phyloP scores from a whole-genome alignment of 2,113 vertebrate genomes.

The Tyrannus savana region DNA sequence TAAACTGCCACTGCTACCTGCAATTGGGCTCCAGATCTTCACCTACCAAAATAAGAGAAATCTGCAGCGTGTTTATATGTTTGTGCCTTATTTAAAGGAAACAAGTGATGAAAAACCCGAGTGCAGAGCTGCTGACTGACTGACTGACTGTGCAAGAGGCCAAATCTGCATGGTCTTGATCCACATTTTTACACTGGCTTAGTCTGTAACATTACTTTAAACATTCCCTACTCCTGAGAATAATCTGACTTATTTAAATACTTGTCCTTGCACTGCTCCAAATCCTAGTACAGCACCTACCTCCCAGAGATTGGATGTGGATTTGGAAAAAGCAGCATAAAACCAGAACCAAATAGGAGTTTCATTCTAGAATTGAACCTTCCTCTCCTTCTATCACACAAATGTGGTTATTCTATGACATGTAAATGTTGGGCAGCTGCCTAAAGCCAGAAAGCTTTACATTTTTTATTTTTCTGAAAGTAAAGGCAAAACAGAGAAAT shows the following conservation, averaged over 20 bases:
- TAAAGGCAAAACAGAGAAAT: not conserved
- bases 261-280: not conserved
- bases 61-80: not conserved
- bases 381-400: not conserved
- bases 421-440: not conserved
- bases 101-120: not conserved
- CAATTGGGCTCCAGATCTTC: not conserved
- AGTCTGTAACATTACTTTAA: not conserved
- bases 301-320: not conserved
- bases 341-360: not conserved
- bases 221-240: not conserved
- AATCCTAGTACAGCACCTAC: not conserved
- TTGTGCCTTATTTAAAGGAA: not conserved
- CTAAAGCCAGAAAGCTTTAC: not conserved
- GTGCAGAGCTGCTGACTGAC: not conserved
- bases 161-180: not conserved
- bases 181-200: not conserved
- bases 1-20: not conserved
- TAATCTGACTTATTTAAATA: not conserved
- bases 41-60: not conserved
- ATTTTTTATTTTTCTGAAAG: not conserved
- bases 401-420: not conserved
- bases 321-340: not conserved
- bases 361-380: not conserved
- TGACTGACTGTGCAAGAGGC: not conserved